phyloP scores from a whole-genome alignment of 2,797 vertebrate genomes.

The Cuculus canorus region DNA sequence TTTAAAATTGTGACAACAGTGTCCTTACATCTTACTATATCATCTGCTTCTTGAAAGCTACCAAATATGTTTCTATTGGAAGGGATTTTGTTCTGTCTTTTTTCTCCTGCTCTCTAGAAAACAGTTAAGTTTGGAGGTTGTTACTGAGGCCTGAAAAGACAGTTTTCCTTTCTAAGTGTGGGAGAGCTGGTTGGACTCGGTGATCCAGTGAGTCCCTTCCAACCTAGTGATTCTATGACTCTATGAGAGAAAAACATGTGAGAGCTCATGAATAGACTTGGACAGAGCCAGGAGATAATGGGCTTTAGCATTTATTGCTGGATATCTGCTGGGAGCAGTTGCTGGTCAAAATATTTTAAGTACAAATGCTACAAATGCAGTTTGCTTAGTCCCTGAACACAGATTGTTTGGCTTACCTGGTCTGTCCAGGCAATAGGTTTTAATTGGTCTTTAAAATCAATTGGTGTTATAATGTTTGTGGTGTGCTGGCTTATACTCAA shows the following conservation, averaged over 20 bases:
- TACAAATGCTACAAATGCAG: background rate
- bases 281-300: background rate
- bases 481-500: background rate
- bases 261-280: background rate
- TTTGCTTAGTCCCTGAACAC: background rate
- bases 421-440: conserved; percentile 29
- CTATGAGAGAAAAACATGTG: background rate
- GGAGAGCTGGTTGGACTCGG: too few relatives aligned
- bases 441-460: conserved; percentile 37
- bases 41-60: background rate
- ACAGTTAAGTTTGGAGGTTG: background rate
- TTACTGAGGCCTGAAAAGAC: background rate
- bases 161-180: background rate
- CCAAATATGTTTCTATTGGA: background rate
- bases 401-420: background rate
- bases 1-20: background rate
- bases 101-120: background rate
- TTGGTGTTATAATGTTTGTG: background rate
- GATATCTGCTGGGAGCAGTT: conserved; percentile 9
- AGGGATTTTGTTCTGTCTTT: background rate
- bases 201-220: too few relatives aligned
- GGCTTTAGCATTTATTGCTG: background rate
- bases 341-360: background rate
- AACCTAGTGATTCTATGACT: too few relatives aligned
- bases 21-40: background rate